phyloP scores from a whole-genome alignment of 2,113 vertebrate genomes.

The Syrmaticus mikado region DNA sequence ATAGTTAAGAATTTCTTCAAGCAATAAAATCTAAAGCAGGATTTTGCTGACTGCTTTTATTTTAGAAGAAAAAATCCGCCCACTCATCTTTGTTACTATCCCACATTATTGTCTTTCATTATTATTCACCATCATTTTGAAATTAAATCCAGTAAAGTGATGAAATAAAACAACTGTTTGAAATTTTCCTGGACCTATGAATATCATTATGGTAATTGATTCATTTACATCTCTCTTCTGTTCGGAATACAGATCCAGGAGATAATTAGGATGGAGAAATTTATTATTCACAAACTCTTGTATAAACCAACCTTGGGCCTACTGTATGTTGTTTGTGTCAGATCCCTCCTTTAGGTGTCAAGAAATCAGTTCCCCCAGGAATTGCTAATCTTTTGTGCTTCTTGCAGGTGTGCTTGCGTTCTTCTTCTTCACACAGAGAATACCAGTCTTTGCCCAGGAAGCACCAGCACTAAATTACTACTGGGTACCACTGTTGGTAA shows the following conservation, averaged over 20 bases:
- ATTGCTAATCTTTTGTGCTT: slow-evolving; percentile 11
- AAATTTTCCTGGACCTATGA: neutral
- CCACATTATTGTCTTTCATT: neutral
- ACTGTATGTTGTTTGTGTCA: neutral
- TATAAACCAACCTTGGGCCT: neutral
- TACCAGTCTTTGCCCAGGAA: slow-evolving; percentile 83
- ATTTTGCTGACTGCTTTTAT: neutral
- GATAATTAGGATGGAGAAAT: neutral
- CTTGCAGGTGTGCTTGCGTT: slow-evolving; percentile 89
- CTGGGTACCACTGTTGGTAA: slow-evolving; percentile 96
- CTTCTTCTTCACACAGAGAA: slow-evolving; percentile 91
- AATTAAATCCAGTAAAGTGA: neutral
- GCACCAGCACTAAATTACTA: slow-evolving; percentile 90
- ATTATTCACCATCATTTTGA: neutral
- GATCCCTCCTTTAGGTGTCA: neutral
- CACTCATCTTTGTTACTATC: neutral
- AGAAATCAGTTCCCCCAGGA: neutral
- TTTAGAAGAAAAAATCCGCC: neutral
- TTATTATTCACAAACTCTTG: neutral
- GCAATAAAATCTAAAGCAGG: neutral
- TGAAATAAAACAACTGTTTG: neutral
- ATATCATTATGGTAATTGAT: neutral
- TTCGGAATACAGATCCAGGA: neutral
- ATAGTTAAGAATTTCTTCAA: neutral
- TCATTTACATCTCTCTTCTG: neutral